These are phyloP conservation scores for Urocitellus parryii DNA, from an alignment of 2,113 vertebrate genomes.

Conservation along the genomic window DNA sequence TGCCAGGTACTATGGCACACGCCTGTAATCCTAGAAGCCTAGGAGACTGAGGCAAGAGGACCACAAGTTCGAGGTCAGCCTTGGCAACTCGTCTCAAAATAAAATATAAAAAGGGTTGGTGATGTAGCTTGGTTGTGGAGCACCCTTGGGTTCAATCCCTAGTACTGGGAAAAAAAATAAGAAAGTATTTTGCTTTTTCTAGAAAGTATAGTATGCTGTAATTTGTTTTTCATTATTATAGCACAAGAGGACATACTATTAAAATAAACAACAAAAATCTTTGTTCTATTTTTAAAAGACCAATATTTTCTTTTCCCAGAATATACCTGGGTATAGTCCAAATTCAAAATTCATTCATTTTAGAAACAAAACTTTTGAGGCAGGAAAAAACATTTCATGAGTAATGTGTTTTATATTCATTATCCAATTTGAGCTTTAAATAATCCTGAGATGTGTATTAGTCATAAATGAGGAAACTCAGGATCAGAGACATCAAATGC, in stretches of 20 bases:
- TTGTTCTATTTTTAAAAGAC: constrained; percentile 44
- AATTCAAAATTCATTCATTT: constrained; percentile 62
- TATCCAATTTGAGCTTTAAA: constrained; percentile 28
- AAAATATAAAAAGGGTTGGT: no score
- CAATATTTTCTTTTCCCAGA: constrained; percentile 6
- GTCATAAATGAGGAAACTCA: constrained; percentile 18
- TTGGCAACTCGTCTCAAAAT: no score
- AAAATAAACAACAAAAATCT: constrained; percentile 16
- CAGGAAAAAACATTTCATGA: not conserved
- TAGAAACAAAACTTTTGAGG: constrained; percentile 38
- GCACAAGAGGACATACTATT: not conserved
- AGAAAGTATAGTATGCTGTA: not conserved
- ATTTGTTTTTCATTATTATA: constrained; percentile 9
- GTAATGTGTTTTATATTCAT: not conserved
- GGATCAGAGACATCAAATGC: not conserved
- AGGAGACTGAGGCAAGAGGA: no score
- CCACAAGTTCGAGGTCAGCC: no score
- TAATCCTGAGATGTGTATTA: not conserved
- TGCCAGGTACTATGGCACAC: no score
- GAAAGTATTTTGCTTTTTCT: constrained; percentile 29
- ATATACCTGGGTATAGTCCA: constrained; percentile 20
- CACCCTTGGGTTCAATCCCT: not conserved
- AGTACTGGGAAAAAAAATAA: not conserved
- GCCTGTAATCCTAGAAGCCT: no score
- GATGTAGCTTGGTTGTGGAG: no score